A percentile compares a stretch with the other conserved stretches of the same genome.
Evolutionary conservation across 2,113 vertebrate genomes (phyloP).

Genomic region (Lates calcarifer): DNA sequence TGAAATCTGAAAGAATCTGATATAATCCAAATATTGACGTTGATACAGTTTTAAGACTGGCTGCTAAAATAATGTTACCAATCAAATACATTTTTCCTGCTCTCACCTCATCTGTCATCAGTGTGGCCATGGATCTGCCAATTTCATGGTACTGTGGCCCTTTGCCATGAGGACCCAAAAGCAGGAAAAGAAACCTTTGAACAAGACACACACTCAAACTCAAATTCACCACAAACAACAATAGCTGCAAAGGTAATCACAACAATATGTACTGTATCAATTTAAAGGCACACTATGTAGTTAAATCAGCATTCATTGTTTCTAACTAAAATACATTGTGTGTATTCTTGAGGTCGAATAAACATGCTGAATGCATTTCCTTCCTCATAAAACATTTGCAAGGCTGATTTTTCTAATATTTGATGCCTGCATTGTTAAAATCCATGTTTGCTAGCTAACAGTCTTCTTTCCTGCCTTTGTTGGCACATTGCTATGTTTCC

Average conservation of each 20-base stretch:
- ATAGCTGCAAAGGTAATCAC: neutral
- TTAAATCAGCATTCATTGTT: neutral
- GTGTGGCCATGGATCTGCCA: conserved; percentile 95
- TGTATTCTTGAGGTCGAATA: neutral
- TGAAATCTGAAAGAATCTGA: neutral
- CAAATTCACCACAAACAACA: neutral
- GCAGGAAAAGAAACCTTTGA: conserved; percentile 93
- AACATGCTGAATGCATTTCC: neutral
- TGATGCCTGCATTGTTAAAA: no score
- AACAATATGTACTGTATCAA: neutral
- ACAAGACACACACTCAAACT: conserved; percentile 36
- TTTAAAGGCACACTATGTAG: neutral
- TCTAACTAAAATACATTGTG: neutral
- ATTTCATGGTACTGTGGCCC: conserved; percentile 96
- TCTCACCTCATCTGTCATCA: conserved; percentile 96
- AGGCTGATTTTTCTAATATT: no score
- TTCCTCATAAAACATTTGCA: neutral
- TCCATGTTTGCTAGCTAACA: neutral
- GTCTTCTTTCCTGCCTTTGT: neutral
- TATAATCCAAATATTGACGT: neutral
- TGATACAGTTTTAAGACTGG: neutral
- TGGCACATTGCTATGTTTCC: neutral
- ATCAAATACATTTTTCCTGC: neutral
- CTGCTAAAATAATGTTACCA: neutral
- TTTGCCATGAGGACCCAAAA: conserved; percentile 94